Percentiles rank a stretch among this genome's conserved stretches.
phyloP scores from a whole-genome alignment of 2,797 vertebrate species.

The Staurois parvus region DNA sequence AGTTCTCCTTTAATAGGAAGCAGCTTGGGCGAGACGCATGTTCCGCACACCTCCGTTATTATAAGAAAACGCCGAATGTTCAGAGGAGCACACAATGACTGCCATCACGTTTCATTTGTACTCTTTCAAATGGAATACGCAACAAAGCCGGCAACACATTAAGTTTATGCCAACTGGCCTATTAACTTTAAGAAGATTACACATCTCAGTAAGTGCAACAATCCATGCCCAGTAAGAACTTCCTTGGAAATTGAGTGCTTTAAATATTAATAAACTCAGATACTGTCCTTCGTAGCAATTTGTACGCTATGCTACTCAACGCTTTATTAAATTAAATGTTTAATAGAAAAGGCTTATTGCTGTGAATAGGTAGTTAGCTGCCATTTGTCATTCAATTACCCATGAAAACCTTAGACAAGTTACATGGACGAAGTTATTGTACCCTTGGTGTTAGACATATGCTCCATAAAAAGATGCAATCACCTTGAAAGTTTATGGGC shows the following conservation, averaged over 20 bases:
- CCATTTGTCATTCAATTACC: constrained; percentile 81
- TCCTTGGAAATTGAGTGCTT: constrained; percentile 17
- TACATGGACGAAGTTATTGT: constrained; percentile 71
- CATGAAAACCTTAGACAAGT: constrained; percentile 75
- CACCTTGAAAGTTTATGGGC: constrained; percentile 77
- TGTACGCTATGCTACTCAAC: constrained; percentile 65
- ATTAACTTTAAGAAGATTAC: constrained; percentile 60
- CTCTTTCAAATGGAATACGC: constrained; percentile 30
- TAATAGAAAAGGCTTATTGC: constrained; percentile 77
- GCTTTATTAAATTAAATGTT: constrained; percentile 75
- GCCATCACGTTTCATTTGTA: constrained; percentile 47
- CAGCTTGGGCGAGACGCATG: constrained; percentile 14
- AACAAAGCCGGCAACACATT: constrained; percentile 55
- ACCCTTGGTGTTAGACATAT: constrained; percentile 76
- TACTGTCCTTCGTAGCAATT: constrained; percentile 69
- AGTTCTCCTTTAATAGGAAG: constrained; percentile 11
- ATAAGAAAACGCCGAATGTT: not conserved
- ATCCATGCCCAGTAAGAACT: constrained; percentile 48
- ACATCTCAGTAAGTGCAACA: constrained; percentile 53
- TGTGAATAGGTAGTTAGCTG: constrained; percentile 69
- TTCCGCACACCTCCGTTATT: constrained; percentile 19
- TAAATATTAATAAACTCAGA: constrained; percentile 60
- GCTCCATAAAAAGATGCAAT: constrained; percentile 75
- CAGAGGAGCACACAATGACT: constrained; percentile 18
- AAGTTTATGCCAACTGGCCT: constrained; percentile 51